Evolutionary conservation across 2,888 invertebrate genomes (phyloP).

Genomic region (Saturnia japonica): DNA sequence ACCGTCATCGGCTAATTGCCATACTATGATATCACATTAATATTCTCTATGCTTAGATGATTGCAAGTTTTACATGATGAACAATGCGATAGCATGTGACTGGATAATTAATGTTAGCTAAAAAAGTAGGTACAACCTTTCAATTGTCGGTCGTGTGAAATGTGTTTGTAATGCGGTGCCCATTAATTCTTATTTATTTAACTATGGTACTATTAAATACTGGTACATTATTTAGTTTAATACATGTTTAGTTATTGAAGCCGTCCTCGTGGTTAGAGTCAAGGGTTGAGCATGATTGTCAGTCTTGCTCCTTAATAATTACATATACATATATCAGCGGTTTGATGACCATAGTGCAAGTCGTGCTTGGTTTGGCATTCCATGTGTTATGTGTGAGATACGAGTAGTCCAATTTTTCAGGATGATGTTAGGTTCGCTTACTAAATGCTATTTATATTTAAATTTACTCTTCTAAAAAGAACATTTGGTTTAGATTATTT

Average conservation of each 20-base stretch:
- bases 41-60: slow-evolving; percentile 37
- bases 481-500: too few species aligned
- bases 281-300: too few species aligned
- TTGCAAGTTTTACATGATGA: slow-evolving; percentile 19
- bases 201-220: not conserved
- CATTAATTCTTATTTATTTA: not conserved
- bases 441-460: too few species aligned
- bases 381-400: not conserved
- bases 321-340: too few species aligned
- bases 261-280: too few species aligned
- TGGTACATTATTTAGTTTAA: not conserved
- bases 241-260: not conserved
- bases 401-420: not conserved
- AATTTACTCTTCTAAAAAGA: too few species aligned
- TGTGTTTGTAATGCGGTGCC: slow-evolving; percentile 9
- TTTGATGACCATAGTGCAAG: not conserved
- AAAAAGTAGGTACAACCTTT: slow-evolving; percentile 5
- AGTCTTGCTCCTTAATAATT: not conserved
- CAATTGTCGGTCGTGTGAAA: slow-evolving; percentile 2
- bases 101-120: slow-evolving; percentile 1
- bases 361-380: not conserved
- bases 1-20: slow-evolving; percentile 52
- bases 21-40: slow-evolving; percentile 35
- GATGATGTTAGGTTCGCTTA: too few species aligned
- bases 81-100: slow-evolving; percentile 6